Evolutionary conservation across 2,113 vertebrate species (phyloP), one percentile per base, ranked within the genome.

Genomic region (Dromiciops gliroides): DNA sequence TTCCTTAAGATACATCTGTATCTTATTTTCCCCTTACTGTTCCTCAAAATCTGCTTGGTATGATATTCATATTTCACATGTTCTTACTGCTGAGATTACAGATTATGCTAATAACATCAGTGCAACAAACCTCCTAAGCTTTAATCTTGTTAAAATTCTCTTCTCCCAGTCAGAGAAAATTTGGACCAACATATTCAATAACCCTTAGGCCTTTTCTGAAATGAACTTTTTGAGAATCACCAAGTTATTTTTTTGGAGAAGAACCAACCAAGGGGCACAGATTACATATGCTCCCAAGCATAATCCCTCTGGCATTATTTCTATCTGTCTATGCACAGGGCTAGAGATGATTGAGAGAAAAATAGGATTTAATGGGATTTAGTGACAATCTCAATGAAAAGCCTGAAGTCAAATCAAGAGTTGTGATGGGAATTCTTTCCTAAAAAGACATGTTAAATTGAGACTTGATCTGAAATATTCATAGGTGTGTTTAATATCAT

Each of bases 321-420:
- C 49, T 95, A 14, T 95, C 49, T 94, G 0, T 97, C 95, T 97
- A 91, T 95, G 50, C 93, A 96, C n/a, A 96, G 92, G 97, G 48
- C 95, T 97, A 93, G 93, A 96, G 92, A 47, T 97, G 94, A 96
- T 89, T 97, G 96, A 97, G 92, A 93, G 90, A 94, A 97, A 83
- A 97, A 97, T 91, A 97, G 95, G 96, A 97, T 98, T 98, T 97
- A 97, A 89, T 89, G 48, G 95, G 96, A 97, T 98, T 98, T 98
- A 97, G 75, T 96, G 94, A 97, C 97, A 97, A 91, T 98, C 98
- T 98, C 48, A 47, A 89, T 96, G 95, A 98, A 96, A 98, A 97
- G 92, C 53, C 92, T 97, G 91, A 97, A 96, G 44, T 98, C 96
- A 96, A 95, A 96, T 93, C 94, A 94, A 94, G 96, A 95, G 51